Evolutionary conservation across 2,888 invertebrate genomes (phyloP).

Genomic region (Desoria tigrina): DNA sequence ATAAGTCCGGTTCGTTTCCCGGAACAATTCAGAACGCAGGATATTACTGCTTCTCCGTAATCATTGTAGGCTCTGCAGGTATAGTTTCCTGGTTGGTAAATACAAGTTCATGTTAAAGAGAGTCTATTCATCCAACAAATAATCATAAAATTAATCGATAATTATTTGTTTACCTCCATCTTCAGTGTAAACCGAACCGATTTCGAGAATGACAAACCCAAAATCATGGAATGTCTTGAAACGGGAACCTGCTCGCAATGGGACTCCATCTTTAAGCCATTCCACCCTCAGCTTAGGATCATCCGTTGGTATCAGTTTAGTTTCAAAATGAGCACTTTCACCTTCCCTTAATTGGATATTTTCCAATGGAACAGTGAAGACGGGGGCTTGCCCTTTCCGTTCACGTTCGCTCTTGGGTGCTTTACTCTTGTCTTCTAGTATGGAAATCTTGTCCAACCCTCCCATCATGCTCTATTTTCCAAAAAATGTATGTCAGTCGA

Average conservation of each 20-base stretch:
- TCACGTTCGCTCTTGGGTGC: slow-evolving; percentile 75
- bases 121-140: too few species aligned
- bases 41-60: slow-evolving; percentile 86
- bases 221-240: slow-evolving; percentile 90
- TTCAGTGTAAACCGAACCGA: slow-evolving; percentile 87
- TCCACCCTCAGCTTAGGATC: slow-evolving; percentile 88
- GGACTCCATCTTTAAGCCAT: slow-evolving; percentile 93
- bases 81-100: slow-evolving; percentile 64
- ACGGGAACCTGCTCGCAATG: slow-evolving; percentile 85
- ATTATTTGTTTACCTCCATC: slow-evolving; percentile 82
- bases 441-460: slow-evolving; percentile 88
- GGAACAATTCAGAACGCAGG: slow-evolving; percentile 77
- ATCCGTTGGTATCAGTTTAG: slow-evolving; percentile 64
- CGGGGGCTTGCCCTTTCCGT: slow-evolving; percentile 79
- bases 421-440: slow-evolving; percentile 84
- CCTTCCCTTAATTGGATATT: slow-evolving; percentile 86
- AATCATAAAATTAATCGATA: too few species aligned
- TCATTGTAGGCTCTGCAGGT: slow-evolving; percentile 90
- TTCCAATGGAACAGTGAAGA: slow-evolving; percentile 83
- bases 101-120: too few species aligned
- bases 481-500: too few species aligned
- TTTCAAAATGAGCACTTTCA: slow-evolving; percentile 89
- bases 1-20: slow-evolving; percentile 62
- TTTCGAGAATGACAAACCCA: slow-evolving; percentile 90
- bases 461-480: slow-evolving; percentile 81